Evolutionary conservation across 2,113 vertebrate species (phyloP).

Genomic region (Osmerus mordax): DNA sequence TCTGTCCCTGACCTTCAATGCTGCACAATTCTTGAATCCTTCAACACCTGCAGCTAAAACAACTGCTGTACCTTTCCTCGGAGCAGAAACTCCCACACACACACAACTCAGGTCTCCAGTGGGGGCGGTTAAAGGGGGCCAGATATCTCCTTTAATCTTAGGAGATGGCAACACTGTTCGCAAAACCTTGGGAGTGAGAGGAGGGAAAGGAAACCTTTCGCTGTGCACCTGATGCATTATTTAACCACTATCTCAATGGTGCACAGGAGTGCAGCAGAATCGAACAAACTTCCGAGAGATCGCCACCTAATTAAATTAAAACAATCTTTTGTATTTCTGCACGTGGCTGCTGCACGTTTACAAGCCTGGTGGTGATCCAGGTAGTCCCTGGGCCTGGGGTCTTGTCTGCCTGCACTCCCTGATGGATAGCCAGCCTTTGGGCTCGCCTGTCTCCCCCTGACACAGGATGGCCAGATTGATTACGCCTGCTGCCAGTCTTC

Average conservation of each 20-base stretch:
- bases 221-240: slow-evolving; percentile 55
- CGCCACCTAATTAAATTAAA: slow-evolving; percentile 54
- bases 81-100: slow-evolving; percentile 21
- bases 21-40: slow-evolving; percentile 16
- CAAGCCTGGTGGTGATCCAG: slow-evolving; percentile 31
- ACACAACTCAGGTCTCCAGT: slow-evolving; percentile 2
- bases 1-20: slow-evolving; percentile 7
- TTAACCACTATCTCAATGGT: slow-evolving; percentile 57
- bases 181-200: slow-evolving; percentile 39
- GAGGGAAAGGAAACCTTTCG: slow-evolving; percentile 37
- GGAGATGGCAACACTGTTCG: slow-evolving; percentile 25
- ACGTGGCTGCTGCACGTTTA: slow-evolving; percentile 14
- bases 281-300: slow-evolving; percentile 52
- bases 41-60: slow-evolving; percentile 19
- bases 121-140: neutral
- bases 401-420: slow-evolving; percentile 42
- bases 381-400: slow-evolving; percentile 16
- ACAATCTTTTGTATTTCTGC: slow-evolving; percentile 63
- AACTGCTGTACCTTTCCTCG: slow-evolving; percentile 15
- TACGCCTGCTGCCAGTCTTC: slow-evolving; percentile 63
- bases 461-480: slow-evolving; percentile 66
- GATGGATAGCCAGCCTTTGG: slow-evolving; percentile 55
- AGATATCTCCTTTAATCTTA: slow-evolving; percentile 33
- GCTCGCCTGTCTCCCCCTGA: slow-evolving; percentile 57
- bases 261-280: slow-evolving; percentile 42